Conservation (phyloP, 1,140 invertebrate genomes). For the Metaphire vulgaris region DNA sequence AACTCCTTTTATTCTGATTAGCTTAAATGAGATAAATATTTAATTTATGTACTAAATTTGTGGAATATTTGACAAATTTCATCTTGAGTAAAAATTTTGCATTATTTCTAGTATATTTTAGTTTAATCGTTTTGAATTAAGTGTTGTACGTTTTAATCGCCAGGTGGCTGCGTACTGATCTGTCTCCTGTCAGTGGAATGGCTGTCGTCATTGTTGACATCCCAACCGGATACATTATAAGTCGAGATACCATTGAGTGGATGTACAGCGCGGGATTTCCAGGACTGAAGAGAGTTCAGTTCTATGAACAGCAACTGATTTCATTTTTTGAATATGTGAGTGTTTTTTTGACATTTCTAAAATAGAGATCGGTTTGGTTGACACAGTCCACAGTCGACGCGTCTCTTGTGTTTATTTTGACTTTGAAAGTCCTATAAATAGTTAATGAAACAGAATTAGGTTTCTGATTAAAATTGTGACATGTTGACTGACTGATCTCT, state of each 20-base stretch:
- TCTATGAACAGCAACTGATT: slow-evolving; percentile 23
- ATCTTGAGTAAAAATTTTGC: no score
- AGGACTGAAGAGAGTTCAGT: slow-evolving; percentile 17
- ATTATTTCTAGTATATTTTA: slow-evolving; percentile 3
- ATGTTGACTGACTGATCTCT: no score
- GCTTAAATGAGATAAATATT: no score
- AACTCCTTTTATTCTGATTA: no score
- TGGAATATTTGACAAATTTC: no score
- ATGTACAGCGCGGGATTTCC: slow-evolving; percentile 18
- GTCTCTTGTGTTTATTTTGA: no score
- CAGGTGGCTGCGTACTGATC: slow-evolving; percentile 21
- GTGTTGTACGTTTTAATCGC: neutral
- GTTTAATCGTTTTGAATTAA: neutral
- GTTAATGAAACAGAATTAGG: no score
- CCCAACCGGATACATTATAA: slow-evolving; percentile 80
- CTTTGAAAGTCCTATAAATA: no score
- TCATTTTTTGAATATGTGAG: slow-evolving; percentile 23
- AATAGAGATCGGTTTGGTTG: no score
- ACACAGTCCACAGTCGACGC: no score
- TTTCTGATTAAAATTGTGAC: no score
- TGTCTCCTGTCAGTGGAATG: slow-evolving; percentile 58
- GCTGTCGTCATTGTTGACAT: slow-evolving; percentile 78
- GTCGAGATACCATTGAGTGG: slow-evolving; percentile 21
- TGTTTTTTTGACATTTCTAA: slow-evolving; percentile 4
- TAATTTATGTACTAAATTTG: no score